Evolutionary conservation across 2,888 invertebrate genomes (phyloP).

Genomic region (Orthosia cruda): DNA sequence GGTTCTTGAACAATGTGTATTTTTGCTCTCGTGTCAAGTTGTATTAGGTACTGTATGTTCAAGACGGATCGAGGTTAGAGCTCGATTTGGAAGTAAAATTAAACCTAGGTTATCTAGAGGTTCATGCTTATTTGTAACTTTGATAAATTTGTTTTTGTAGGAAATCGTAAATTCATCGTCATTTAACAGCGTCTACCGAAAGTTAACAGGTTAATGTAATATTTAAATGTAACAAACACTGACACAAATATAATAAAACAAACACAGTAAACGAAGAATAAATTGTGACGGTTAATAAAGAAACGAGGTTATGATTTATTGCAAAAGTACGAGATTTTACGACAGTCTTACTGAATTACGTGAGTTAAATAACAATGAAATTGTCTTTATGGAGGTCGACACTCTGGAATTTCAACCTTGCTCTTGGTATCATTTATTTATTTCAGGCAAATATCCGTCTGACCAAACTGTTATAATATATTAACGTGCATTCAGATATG

Average conservation of each 20-base stretch:
- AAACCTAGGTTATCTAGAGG: not conserved
- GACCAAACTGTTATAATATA: not conserved
- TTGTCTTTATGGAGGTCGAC: not conserved
- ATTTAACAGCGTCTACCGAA: no score
- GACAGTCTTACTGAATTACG: slow-evolving; percentile 2
- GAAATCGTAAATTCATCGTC: no score
- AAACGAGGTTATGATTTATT: slow-evolving; percentile 9
- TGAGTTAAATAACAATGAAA: not conserved
- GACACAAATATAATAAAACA: not conserved
- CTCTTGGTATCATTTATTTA: not conserved
- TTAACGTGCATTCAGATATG: no score
- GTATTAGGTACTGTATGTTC: not conserved
- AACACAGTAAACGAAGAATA: not conserved
- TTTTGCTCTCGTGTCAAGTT: slow-evolving; percentile 17
- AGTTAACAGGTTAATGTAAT: not conserved
- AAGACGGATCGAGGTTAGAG: not conserved
- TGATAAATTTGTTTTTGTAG: not conserved
- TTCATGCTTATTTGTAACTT: not conserved
- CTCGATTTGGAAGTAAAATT: not conserved
- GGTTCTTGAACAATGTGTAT: not conserved
- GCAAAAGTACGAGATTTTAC: slow-evolving; percentile 8
- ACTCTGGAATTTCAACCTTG: not conserved
- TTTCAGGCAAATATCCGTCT: not conserved
- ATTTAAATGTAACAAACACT: not conserved
- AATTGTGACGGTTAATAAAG: not conserved